Evolutionary conservation across 2,888 invertebrate species (phyloP), one percentile per base, ranked within the genome.

Genomic region (Lepidocyrtinus sp.): DNA sequence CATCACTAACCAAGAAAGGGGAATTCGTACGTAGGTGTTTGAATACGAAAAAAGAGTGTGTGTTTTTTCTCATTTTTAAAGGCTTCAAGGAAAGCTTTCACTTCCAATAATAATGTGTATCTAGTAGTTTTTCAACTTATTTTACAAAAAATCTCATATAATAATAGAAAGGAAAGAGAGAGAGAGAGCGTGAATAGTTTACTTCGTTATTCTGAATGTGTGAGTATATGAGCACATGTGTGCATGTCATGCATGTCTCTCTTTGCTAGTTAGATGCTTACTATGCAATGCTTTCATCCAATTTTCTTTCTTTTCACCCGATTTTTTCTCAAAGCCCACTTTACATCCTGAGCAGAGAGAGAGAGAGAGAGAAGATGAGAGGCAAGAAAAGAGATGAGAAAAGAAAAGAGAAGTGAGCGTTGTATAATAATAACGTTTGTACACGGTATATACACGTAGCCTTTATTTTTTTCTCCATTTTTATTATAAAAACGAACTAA

Each of bases 241-340:
- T 76, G 76, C 70, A 76, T 76, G 76, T 76, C 76, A 76, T 76
- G 55, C 70, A 76, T 76, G 76, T 76, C 76, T 76, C 76, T 70
- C 70, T n/a, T n/a, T 64, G 25, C 74, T 76, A 79, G 80, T 75
- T 82, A 82, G 82, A 80, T 79, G 78, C 82, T 85, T 85, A 84
- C 85, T 85, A 85, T 85, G 84, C 85, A 84, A 84, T 83, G 84
- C 85, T 85, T 84, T 85, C 85, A 85, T 85, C 85, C 85, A 85
- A 85, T 85, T 85, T 85, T 85, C 85, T 84, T 84, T 84, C 84
- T 84, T 75, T 81, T 84, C 84, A 83, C 81, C 85, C 82, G 83
- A 83, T 85, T 84, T 82, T 75, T 83, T 78, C 78, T 82, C 81
- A 79, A 82, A 80, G 80, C 83, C 84, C 83, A 85, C 84, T 85